Evolutionary conservation across 2,888 invertebrate species (phyloP).

Genomic region (Amaurobius ferox): DNA sequence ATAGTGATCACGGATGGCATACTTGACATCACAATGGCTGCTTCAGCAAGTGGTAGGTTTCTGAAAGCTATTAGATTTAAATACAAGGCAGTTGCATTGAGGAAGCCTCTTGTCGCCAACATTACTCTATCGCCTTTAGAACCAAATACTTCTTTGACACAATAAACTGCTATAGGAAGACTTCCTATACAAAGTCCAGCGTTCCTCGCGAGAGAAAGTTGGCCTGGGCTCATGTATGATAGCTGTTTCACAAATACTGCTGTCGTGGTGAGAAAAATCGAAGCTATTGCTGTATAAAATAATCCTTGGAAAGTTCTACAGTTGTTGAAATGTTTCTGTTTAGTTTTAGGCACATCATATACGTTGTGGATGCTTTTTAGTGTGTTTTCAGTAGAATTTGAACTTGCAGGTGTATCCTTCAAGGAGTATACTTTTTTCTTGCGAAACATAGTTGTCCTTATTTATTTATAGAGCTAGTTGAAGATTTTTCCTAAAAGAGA

Average conservation of each 20-base stretch:
- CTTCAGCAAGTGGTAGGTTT: slow-evolving; percentile 93
- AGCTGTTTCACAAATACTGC: slow-evolving; percentile 93
- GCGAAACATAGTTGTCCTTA: too few relatives aligned
- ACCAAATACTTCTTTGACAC: slow-evolving; percentile 85
- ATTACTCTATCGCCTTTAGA: slow-evolving; percentile 85
- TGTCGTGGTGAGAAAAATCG: slow-evolving; percentile 88
- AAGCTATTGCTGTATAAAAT: slow-evolving; percentile 19
- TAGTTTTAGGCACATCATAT: too few relatives aligned
- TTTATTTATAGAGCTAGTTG: too few relatives aligned
- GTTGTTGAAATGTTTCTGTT: too few relatives aligned
- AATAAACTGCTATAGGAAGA: slow-evolving; percentile 89
- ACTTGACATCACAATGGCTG: slow-evolving; percentile 92
- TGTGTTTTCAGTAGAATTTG: too few relatives aligned
- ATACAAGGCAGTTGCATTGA: slow-evolving; percentile 91
- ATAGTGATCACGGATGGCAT: slow-evolving; percentile 94
- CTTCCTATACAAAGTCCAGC: slow-evolving; percentile 90
- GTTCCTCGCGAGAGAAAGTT: slow-evolving; percentile 90
- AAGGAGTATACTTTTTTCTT: too few relatives aligned
- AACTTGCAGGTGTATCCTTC: too few relatives aligned
- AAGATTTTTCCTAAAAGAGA: too few relatives aligned
- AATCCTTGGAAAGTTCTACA: slow-evolving; percentile 72
- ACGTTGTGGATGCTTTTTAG: too few relatives aligned
- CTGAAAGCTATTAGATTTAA: slow-evolving; percentile 89
- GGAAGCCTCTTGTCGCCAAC: slow-evolving; percentile 87
- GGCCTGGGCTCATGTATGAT: slow-evolving; percentile 88